Evolutionary conservation across 2,113 vertebrate genomes (phyloP), one percentile per base, ranked within the genome.

Genomic region (Cyanocitta stelleri): DNA sequence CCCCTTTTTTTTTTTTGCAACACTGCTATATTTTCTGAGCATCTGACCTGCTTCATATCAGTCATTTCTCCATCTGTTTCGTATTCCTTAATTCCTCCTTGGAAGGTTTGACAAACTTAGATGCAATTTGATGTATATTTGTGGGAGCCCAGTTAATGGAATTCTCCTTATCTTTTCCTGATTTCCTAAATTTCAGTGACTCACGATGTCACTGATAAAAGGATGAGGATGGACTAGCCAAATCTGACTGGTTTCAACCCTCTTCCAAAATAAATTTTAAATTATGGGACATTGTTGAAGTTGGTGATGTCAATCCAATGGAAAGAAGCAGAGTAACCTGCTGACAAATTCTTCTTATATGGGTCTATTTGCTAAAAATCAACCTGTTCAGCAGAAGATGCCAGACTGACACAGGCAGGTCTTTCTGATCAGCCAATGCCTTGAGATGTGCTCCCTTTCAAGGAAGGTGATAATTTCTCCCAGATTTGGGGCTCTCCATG

Each of bases 51-150:
- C 48, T 89, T 94, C 54, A 12, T 89, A 41, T 69, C 41, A 59
- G 21, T 30, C 11, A 67, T 32, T 95, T 89, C 52, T 75, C 73
- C 33, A 32, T 64, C 62, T 96, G 30, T 85, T 87, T 86, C 92
- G 62, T 82, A 21, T 39, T 87, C 52, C 68, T 77, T 85, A 86
- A 44, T 76, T 89, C 68, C 37, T 84, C 5, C 44, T 76, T 56
- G 75, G 49, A 64, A 92, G n/a, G 11, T 64, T 61, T 82, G 49
- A 72, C 51, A 69, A 66, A 29, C 46, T 66, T 16, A 1, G 32
- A 66, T 61, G n/a, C 48, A 55, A 68, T 80, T 79, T 73, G 72
- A 33, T 52, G 17, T 64, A 8, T 63, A 52, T 88, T 68, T 64
- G 49, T n/a, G 49, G 52, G 48, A 63, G 27, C 2, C 0, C 56